Conservation (phyloP, 2,797 vertebrate genomes). For the Amblyopsis hoosieri region DNA sequence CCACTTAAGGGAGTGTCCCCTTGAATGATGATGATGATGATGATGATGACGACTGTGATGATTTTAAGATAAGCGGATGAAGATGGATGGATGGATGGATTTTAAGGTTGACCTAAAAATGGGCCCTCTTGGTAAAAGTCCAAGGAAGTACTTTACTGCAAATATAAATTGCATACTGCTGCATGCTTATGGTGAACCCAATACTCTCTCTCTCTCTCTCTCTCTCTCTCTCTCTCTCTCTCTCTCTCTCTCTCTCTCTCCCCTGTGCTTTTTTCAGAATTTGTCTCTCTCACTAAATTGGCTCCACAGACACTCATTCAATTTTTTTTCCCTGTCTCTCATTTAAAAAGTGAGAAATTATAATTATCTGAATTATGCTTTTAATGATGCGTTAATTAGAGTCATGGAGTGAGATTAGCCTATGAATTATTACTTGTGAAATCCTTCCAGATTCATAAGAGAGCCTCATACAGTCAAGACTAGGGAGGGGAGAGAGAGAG, state of each 20-base stretch:
- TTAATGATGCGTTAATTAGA: constrained; percentile 93
- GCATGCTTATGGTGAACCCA: neutral
- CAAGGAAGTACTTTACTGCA: neutral
- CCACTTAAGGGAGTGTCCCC: too few relatives aligned
- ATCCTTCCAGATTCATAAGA: constrained; percentile 76
- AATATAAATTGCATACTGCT: neutral
- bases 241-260: constrained; percentile 38
- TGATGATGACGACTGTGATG: too few relatives aligned
- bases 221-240: neutral
- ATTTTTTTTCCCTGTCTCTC: constrained; percentile 73
- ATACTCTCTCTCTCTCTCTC: neutral
- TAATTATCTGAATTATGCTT: constrained; percentile 91
- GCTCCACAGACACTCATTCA: constrained; percentile 75
- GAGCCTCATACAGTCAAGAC: constrained; percentile 54
- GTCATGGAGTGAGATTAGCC: constrained; percentile 87
- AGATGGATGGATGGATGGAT: too few relatives aligned
- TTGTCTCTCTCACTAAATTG: constrained; percentile 78
- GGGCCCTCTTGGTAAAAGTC: too few relatives aligned
- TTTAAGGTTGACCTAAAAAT: too few relatives aligned
- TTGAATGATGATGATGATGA: too few relatives aligned
- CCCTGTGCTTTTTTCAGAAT: constrained; percentile 59
- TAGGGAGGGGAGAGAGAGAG: neutral
- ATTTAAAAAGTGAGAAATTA: constrained; percentile 89
- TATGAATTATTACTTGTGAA: constrained; percentile 85
- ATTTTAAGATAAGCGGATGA: too few relatives aligned